Evolutionary conservation across 2,797 vertebrate genomes (phyloP).

Genomic region (Acestrorhynchus altus): DNA sequence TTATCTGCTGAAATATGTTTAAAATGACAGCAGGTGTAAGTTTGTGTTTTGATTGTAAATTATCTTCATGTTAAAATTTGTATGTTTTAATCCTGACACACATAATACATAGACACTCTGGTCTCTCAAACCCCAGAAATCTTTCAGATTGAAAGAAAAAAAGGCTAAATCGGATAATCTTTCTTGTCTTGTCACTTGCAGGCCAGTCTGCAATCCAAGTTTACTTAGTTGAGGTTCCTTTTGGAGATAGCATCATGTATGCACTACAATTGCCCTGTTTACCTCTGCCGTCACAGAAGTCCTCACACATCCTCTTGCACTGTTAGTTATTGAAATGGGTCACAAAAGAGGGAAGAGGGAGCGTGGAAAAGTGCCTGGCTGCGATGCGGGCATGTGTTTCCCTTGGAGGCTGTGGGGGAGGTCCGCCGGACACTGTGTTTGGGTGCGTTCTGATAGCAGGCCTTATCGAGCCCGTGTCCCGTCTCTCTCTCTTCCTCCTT

Average conservation of each 20-base stretch:
- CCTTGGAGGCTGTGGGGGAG: slow-evolving; percentile 44
- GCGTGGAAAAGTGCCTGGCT: slow-evolving; percentile 44
- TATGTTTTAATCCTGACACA: too few species aligned
- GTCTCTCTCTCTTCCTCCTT: slow-evolving; percentile 57
- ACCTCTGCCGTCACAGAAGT: slow-evolving; percentile 36
- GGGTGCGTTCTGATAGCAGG: slow-evolving; percentile 58
- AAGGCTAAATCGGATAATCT: too few species aligned
- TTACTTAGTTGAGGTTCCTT: slow-evolving; percentile 35
- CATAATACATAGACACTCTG: too few species aligned
- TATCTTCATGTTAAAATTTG: too few species aligned
- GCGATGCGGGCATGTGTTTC: slow-evolving; percentile 49
- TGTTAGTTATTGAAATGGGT: slow-evolving; percentile 56
- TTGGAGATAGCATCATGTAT: slow-evolving; percentile 48
- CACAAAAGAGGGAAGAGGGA: slow-evolving; percentile 57
- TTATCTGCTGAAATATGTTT: too few species aligned
- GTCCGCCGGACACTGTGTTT: slow-evolving; percentile 57
- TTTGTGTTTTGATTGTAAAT: too few species aligned
- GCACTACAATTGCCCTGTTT: slow-evolving; percentile 53
- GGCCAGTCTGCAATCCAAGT: slow-evolving; percentile 1
- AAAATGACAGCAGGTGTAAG: too few species aligned
- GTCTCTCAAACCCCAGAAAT: too few species aligned
- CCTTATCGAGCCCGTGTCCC: slow-evolving; percentile 54
- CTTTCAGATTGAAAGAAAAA: too few species aligned
- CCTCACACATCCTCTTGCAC: slow-evolving; percentile 52
- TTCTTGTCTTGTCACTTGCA: too few species aligned